Conservation (phyloP, 2,797 vertebrate species). For the Rhinogobio ventralis region DNA sequence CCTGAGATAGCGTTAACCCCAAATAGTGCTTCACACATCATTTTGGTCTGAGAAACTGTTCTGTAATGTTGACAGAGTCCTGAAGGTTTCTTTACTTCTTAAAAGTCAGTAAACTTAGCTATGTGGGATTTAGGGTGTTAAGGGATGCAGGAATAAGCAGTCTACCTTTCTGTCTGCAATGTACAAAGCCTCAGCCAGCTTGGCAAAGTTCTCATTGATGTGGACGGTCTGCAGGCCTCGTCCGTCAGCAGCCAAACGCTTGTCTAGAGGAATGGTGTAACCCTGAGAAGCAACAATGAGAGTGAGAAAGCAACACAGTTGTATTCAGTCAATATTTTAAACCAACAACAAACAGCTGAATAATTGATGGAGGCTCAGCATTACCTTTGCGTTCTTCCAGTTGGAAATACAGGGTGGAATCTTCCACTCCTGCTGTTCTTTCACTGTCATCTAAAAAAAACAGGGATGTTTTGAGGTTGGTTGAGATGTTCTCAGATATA, state of each 20-base stretch:
- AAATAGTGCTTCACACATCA: background rate
- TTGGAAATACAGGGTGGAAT: slow-evolving; percentile 99
- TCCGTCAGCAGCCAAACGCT: slow-evolving; percentile 95
- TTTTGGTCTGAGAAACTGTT: background rate
- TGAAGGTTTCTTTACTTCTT: background rate
- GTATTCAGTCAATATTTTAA: background rate
- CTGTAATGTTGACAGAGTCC: background rate
- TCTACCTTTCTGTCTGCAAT: slow-evolving; percentile 96
- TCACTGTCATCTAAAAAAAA: slow-evolving; percentile 92
- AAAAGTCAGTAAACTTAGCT: background rate
- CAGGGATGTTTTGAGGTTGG: background rate
- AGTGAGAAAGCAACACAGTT: background rate
- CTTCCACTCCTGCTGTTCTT: slow-evolving; percentile 99
- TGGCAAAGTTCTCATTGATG: slow-evolving; percentile 98
- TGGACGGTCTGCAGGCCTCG: slow-evolving; percentile 96
- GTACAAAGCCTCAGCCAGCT: slow-evolving; percentile 95
- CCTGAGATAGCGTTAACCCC: background rate
- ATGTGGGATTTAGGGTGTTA: background rate
- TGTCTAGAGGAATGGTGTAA: slow-evolving; percentile 97
- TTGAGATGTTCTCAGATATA: background rate
- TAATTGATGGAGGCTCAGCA: background rate
- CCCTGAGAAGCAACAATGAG: slow-evolving; percentile 75
- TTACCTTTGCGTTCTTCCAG: slow-evolving; percentile 99
- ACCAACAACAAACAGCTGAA: background rate
- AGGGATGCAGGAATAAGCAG: background rate